Evolutionary conservation across 1,140 invertebrate genomes (phyloP).

Genomic region (Papilio aristodemus): DNA sequence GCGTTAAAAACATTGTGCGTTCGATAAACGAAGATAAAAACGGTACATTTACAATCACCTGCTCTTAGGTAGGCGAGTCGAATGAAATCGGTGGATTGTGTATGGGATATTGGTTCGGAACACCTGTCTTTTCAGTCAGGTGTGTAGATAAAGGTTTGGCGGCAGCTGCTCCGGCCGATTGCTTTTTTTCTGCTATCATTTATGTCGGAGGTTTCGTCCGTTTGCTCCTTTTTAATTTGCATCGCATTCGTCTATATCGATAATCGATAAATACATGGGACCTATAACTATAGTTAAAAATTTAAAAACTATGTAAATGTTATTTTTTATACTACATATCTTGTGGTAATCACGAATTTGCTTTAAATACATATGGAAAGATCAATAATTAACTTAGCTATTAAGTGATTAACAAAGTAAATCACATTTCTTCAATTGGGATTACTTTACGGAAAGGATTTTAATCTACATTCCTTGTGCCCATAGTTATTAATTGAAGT

Average conservation of each 20-base stretch:
- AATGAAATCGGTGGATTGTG: conserved; percentile 36
- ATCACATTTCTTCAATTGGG: no score
- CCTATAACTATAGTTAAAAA: neutral
- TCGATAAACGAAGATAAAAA: conserved; percentile 45
- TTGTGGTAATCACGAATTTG: neutral
- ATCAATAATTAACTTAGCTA: no score
- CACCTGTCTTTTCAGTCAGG: conserved; percentile 62
- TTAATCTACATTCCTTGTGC: no score
- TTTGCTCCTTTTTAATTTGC: conserved; percentile 23
- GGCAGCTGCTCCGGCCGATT: conserved; percentile 40
- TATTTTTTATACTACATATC: neutral
- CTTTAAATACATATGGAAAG: no score
- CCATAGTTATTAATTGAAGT: no score
- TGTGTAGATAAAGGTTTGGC: conserved; percentile 44
- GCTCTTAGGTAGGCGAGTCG: conserved; percentile 32
- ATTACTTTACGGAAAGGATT: no score
- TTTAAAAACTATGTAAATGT: neutral
- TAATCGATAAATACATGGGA: neutral
- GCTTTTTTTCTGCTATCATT: conserved; percentile 37
- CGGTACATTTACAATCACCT: conserved; percentile 47
- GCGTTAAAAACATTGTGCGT: conserved; percentile 17
- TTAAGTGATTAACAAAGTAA: no score
- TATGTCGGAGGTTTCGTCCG: neutral
- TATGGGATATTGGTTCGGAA: conserved; percentile 46
- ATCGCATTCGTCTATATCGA: conserved; percentile 1